phyloP scores from a whole-genome alignment of 1,140 invertebrate genomes.

The Calephelis virginiensis region DNA sequence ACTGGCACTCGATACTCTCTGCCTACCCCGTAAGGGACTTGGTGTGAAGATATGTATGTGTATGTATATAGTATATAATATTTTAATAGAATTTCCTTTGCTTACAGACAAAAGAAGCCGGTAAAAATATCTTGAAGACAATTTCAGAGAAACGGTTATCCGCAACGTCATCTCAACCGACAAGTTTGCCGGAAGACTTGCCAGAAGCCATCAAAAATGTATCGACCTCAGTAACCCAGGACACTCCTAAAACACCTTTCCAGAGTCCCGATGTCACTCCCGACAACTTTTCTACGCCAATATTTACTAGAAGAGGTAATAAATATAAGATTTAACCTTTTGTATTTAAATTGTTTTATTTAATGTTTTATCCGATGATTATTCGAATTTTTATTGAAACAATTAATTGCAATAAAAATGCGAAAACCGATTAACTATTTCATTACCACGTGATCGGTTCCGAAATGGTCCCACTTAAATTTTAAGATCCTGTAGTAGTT shows the following conservation, averaged over 20 bases:
- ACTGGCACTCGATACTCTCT: too few species aligned
- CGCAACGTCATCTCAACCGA: conserved; percentile 40
- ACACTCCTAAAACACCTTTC: conserved; percentile 55
- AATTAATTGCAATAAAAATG: too few species aligned
- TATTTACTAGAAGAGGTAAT: conserved; percentile 48
- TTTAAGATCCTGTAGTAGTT: too few species aligned
- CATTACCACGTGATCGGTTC: too few species aligned
- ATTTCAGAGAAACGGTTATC: conserved; percentile 80
- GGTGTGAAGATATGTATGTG: too few species aligned
- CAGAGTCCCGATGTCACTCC: conserved; percentile 55
- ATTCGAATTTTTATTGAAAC: neutral
- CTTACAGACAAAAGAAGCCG: conserved; percentile 92
- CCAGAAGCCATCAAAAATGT: conserved; percentile 62
- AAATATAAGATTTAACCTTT: conserved; percentile 64
- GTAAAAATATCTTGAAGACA: conserved; percentile 90
- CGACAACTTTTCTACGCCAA: conserved; percentile 62
- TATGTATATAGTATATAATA: neutral
- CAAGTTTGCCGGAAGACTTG: conserved; percentile 50
- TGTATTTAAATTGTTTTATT: neutral
- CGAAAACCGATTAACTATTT: too few species aligned
- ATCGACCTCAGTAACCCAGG: conserved; percentile 48
- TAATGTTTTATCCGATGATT: neutral
- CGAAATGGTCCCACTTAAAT: too few species aligned
- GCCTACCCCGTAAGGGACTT: too few species aligned
- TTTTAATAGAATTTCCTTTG: conserved; percentile 44